Evolutionary conservation across 2,797 vertebrate species (phyloP).

Genomic region (Potorous gilbertii): DNA sequence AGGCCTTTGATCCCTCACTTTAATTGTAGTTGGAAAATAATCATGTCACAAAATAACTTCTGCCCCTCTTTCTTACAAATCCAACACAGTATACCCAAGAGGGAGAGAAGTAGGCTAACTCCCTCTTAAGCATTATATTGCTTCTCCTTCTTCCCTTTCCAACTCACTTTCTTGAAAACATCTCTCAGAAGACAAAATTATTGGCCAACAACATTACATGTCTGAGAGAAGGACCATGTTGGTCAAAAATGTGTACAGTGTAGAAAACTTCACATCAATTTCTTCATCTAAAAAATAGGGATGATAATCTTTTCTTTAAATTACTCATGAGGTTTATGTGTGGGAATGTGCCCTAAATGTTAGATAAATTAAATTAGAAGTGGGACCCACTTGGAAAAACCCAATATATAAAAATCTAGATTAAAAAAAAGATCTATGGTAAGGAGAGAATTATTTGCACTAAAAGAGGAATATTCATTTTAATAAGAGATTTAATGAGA

Average conservation of each 20-base stretch:
- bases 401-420: neutral
- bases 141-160: neutral
- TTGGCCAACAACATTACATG: neutral
- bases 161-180: neutral
- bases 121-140: neutral
- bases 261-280: neutral
- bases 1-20: neutral
- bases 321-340: neutral
- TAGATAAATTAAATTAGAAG: neutral
- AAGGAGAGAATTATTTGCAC: neutral
- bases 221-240: neutral
- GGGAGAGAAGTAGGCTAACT: neutral
- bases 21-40: neutral
- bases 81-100: neutral
- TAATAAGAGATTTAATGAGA: neutral
- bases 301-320: neutral
- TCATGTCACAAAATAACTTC: rapidly evolving
- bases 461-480: slow-evolving; percentile 5
- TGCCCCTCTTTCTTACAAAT: neutral
- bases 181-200: neutral
- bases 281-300: neutral
- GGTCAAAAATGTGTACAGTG: neutral
- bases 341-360: neutral
- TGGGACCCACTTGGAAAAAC: neutral
- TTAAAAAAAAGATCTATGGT: slow-evolving; percentile 10